Evolutionary conservation across 2,113 vertebrate species (phyloP), one percentile per base, ranked within the genome.

Genomic region (Ceyx cyanopectus): DNA sequence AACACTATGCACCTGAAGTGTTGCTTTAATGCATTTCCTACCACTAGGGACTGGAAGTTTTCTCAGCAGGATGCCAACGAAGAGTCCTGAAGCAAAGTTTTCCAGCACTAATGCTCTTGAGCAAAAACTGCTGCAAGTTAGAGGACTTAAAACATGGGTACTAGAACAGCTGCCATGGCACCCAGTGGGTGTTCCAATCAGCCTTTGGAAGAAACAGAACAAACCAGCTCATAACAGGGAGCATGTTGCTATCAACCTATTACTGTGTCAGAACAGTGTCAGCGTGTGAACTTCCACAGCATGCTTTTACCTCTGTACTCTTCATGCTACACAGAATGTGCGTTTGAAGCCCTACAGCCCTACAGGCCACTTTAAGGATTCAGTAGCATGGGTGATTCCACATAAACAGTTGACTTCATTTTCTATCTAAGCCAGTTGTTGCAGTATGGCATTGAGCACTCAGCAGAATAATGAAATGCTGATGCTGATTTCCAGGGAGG

Each of bases 291-390:
- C 29, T 65, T 66, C 16, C 58, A 48, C 87, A 88, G 53, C 60
- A 34, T 1, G 12, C 27, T 78, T 43, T 61, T n/a, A 57, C 43
- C 58, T 78, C 74, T 6, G 32, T 1, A 17, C 14, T 45, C 10
- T 3, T 43, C 17, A 26, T 3, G 12, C 7, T 13, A 11, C 1
- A 7, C 6, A 7, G 14, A 53, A 40, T 0, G 0, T 4, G 16
- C 3, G 20, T 4, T 48, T 1, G 5, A 34, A 72, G 24, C 12
- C 37, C 34, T 34, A 34, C 34, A 34, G 14, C 19, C 32, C 48
- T 27, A 0, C 48, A 54, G 48, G 10, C 30, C 81, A 72, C 16
- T 17, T 29, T 26, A 37, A 1, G 2, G 41, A 67, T 45, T 22
- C 0, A 45, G 62, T 1, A 45, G 24, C 5, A 34, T 2, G 5